Base-by-base conservation (phyloP, 2,888 invertebrate species). In the Oeneis ivallda region DNA sequence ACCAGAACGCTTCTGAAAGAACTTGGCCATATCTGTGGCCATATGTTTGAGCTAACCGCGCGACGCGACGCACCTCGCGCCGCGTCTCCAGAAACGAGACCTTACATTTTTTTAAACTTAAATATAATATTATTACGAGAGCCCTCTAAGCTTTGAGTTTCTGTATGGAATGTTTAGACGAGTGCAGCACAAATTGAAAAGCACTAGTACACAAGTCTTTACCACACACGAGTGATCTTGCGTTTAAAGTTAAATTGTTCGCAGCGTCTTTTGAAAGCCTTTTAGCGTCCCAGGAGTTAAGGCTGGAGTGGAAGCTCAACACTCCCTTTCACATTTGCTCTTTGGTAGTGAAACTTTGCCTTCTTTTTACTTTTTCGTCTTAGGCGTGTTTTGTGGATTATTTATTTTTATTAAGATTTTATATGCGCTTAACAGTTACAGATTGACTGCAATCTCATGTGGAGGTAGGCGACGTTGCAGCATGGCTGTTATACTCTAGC, bases 201-300 rank as follows among this genome's bases (percentile, higher is more conserved):
- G 56, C 32, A 37, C 50, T 57, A 5, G 47, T 7, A 26, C 61
- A 53, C 53, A 32, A 53, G 53, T 61, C 56, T 53, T 45, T 39
- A 19, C 58, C 52, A 57, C 43, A 62, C 47, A 50, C 50, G 50
- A 60, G 65, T 56, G 56, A 41, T 62, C 64, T 61, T 58, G 62
- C 56, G 37, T 63, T 68, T 63, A 65, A 65, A 65, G 67, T 67
- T 67, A 67, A 67, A 67, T 67, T 64, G 64, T 67, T 68, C 65
- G 68, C 65, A 57, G 60, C 68, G 68, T 68, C 65, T 65, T 68
- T 65, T 68, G 58, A 68, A 67, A 65, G 59, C 65, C 69, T 69
- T 69, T 67, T 62, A 65, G 60, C 64, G 59, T 60, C 56, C 62
- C 58, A 34, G 53, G 61, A 65, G 65, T 60, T 26, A 26, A 26